These are phyloP conservation scores for Bos taurus DNA, from an alignment of 2,113 vertebrate species.

Conservation along the genomic window ARS-UCD2.0 NC_037328.1:78603501-78604000, in stretches of 20 bases:
- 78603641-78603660: constrained; percentile 2
- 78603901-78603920: background rate
- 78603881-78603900: background rate
- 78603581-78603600: background rate
- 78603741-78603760: background rate
- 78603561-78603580: background rate
- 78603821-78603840: background rate
- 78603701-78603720: background rate
- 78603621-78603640: background rate
- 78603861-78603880: background rate
- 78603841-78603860: background rate
- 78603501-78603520: background rate
- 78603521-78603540: background rate
- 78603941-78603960: background rate
- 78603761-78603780: background rate
- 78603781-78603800: background rate
- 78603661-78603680: background rate
- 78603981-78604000: background rate
- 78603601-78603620: background rate
- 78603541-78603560: background rate
- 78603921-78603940: background rate
- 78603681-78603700: background rate
- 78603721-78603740: background rate
- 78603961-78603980: background rate
- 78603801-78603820: background rate